Base-by-base conservation (phyloP, 1,140 invertebrate genomes). In the Gerris buenoi region DNA sequence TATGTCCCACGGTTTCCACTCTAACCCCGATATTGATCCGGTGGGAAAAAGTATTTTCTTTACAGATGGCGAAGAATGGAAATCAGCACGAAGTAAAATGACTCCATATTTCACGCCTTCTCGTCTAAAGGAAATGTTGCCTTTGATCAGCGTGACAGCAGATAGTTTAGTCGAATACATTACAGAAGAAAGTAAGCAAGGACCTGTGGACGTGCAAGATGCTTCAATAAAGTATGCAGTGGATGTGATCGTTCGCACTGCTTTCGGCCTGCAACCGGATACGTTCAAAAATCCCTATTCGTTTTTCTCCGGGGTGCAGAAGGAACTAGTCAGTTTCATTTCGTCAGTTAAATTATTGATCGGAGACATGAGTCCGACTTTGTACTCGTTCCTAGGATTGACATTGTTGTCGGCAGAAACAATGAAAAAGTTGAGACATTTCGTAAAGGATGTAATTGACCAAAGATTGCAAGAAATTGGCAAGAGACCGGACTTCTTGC, bases 91-190 rank as follows among this genome's bases (percentile, higher is more conserved):
- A 59, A 76, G 78, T 10, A 81, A 85, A 66, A 76, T 86, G 28
- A 82, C 81, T 27, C 82, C 83, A 3, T 81, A 81, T 0, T 87
- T 87, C 69, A 86, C 81, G 25, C 80, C 81, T 0, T 79, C 79
- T 1, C 86, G 85, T 73, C 78, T 87, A 70, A 83, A 81, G 70
- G 78, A 73, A 18, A 82, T 82, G 81, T 82, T 80, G 25, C n/a
- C n/a, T n/a, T n/a, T n/a, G n/a, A n/a, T n/a, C n/a, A n/a, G n/a
- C n/a, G n/a, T n/a, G n/a, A n/a, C n/a, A n/a, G n/a, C n/a, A n/a
- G n/a, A n/a, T n/a, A 25, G 22, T 22, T 25, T 61, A n/a, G n/a
- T 61, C 25, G 59, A 61, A 22, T 22, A 5, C 10, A 5, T 25
- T 10, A 10, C n/a, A 10, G 59, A 25, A 22, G 3, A 22, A 22